Evolutionary conservation across 2,113 vertebrate genomes (phyloP), one percentile per base, ranked within the genome.

Genomic region (Crotophaga sulcirostris): DNA sequence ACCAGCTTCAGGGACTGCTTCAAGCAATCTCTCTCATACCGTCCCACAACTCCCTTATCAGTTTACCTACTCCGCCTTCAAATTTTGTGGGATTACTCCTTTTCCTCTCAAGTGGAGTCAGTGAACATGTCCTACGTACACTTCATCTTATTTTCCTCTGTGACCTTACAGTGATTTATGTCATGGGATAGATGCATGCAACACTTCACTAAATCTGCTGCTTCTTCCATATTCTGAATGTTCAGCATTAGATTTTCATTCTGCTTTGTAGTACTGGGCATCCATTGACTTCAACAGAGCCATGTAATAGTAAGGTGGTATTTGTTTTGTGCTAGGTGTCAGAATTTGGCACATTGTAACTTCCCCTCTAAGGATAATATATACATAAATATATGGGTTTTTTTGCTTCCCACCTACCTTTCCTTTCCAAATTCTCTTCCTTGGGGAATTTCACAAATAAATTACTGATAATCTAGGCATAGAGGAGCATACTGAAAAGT

Each of bases 401-500:
- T 73, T 75, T 74, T 80, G 20, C 68, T 86, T 93, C 75, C 92
- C 87, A 88, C 87, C 55, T 85, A 77, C 75, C 73, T 94, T 94
- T 94, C 23, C 33, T 77, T 89, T 92, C 84, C 55, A 70, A 79
- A 87, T 87, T 81, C 59, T 29, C 51, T 85, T 76, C 74, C 56
- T 90, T 2, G 1, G 75, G 51, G 84, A 91, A 89, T 90, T 95
- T 92, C 88, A 88, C 87, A 94, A 88, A 96, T 87, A 93, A 92
- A 78, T 96, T 80, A 70, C 83, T 68, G 79, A 79, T 91, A 49
- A 80, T 95, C 55, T 89, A 93, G 56, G 76, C 83, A 84, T 20
- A 84, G 67, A 94, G 38, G 33, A 94, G 51, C 92, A 92, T 92
- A 88, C 90, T 93, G 95, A 96, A 74, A 63, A 91, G 52, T 90